Base-by-base conservation (phyloP, 2,888 invertebrate species). In the Tetranychus truncatus region DNA sequence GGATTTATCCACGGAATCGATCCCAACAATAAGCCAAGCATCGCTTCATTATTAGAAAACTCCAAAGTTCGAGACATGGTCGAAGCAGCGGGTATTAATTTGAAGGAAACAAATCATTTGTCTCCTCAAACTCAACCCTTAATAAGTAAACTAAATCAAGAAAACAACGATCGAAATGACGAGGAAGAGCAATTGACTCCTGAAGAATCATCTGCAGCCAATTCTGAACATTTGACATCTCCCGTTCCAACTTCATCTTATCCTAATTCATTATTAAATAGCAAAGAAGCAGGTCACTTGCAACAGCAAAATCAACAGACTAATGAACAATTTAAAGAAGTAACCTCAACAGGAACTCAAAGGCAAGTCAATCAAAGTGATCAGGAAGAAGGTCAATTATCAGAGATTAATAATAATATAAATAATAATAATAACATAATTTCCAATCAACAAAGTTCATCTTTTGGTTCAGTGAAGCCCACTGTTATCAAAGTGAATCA, bases 141-240 rank as follows among this genome's bases (percentile, higher is more conserved):
- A 24, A 24, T 69, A 20, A 69, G 69, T 69, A 24, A 24, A 24
- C 69, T 24, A 21, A 69, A 20, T 9, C 11, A 24, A 24, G 55
- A 55, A 15, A 55, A 9, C 7, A 69, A 69, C 20, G 69, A 21
- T 21, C 11, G 8, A 20, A 24, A 69, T 69, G 69, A 69, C 20
- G 34, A 69, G 1, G 69, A 24, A 69, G 69, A 69, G 34, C 21
- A 69, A 20, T 20, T 24, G 11, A 9, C n/a, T 20, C 9, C 20
- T 24, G 69, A 24, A 6, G 69, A 69, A 24, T 69, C 21, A 20
- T 20, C 69, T 20, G 34, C 21, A 7, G 34, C 20, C n/a, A 69
- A 69, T 24, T 24, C 21, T 69, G 69, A 69, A 69, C 34, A 69
- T 21, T 69, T 20, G 69, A 69, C 69, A 69, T 69, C 69, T 1